Evolutionary conservation across 2,113 vertebrate genomes (phyloP), one percentile per base, ranked within the genome.

Genomic region (Riparia riparia): DNA sequence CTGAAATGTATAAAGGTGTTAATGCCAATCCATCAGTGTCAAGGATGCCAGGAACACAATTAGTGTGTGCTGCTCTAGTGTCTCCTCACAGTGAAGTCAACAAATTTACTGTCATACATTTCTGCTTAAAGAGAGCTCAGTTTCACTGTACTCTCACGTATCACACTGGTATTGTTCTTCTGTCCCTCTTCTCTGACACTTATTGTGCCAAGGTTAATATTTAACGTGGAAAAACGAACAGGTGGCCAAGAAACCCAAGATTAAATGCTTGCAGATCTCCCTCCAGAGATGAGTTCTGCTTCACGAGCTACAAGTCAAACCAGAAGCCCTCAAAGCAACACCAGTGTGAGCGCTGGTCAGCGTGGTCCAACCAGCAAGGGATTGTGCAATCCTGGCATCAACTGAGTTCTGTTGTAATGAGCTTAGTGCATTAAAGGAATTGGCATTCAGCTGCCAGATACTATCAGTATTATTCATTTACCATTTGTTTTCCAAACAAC

Each of bases 401-500:
- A 14, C 28, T 41, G 45, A 72, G 17, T 34, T 76, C 58, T 82
- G 26, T 2, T 57, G 16, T 10, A 8, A 84, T 68, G 49, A 89
- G 17, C 28, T 82, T 5, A 32, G 22, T 13, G 42, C 24, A 24
- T 20, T 54, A 60, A 56, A 87, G 50, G 37, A 85, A 84, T 14
- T 72, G 45, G 29, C 54, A 69, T 76, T 61, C 66, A 87, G 32
- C 61, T 76, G 57, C 39, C 56, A 81, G 69, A 80, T 26, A 54
- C 24, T 72, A 49, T 45, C 53, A 54, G 53, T 60, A 61, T 81
- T 90, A 56, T 81, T 83, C 45, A 85, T 90, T 71, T 82, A 82
- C 42, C 51, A 80, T 88, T 88, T 73, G 47, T 88, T 88, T 95
- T 92, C 51, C 69, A 86, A 90, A 91, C 63, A 90, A 70, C 32